Conservation (phyloP, 2,888 invertebrate genomes). For the Coecobrya sp. region DNA sequence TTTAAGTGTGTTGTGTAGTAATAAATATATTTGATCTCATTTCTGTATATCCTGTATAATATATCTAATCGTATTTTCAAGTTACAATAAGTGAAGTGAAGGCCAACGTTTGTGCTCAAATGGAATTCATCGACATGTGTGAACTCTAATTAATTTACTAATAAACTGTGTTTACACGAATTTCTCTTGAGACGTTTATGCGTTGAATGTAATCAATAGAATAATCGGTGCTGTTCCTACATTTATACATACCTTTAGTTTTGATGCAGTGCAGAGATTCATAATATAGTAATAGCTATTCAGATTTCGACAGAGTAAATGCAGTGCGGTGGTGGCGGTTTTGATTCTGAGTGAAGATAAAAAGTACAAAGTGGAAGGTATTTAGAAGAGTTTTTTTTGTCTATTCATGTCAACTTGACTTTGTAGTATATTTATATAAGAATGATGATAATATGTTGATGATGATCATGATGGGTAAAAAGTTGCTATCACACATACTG, state of each 20-base stretch:
- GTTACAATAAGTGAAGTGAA: conserved; percentile 72
- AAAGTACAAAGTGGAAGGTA: conserved; percentile 74
- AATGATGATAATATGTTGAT: background rate
- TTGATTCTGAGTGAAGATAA: conserved; percentile 28
- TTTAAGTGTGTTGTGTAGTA: background rate
- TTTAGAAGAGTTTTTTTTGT: conserved; percentile 37
- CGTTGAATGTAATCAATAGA: background rate
- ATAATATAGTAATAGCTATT: background rate
- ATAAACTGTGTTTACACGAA: background rate
- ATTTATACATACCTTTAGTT: background rate
- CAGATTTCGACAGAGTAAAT: conserved; percentile 55
- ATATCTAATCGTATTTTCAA: conserved; percentile 2
- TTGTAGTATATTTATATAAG: no score
- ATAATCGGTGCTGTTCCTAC: background rate
- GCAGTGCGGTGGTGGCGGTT: conserved; percentile 73
- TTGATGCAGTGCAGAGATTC: conserved; percentile 17
- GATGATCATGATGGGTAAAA: background rate
- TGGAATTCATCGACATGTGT: conserved; percentile 69
- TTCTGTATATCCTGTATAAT: background rate
- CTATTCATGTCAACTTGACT: conserved; percentile 27
- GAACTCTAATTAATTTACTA: background rate
- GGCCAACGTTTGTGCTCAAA: conserved; percentile 82
- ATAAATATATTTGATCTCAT: conserved; percentile 23
- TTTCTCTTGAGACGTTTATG: background rate
- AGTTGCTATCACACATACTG: conserved; percentile 22